phyloP scores from a whole-genome alignment of 2,113 vertebrate species.

The Oryzias curvinotus region DNA sequence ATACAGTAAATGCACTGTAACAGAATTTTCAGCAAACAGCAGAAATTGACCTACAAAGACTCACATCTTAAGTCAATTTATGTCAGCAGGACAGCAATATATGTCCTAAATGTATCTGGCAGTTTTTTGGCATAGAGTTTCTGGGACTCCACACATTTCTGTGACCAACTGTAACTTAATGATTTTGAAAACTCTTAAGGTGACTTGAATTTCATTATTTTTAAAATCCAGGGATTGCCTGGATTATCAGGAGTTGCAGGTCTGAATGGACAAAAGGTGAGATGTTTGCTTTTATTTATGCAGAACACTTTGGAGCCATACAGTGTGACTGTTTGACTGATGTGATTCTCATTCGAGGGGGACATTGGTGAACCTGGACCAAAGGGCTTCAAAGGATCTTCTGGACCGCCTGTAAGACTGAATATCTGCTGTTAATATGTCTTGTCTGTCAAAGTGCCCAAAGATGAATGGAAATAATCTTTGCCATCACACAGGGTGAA shows the following conservation, averaged over 20 bases:
- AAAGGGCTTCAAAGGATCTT: conserved; percentile 68
- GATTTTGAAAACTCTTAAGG: too few relatives aligned
- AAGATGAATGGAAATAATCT: not conserved
- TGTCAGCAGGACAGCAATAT: too few relatives aligned
- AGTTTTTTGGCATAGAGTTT: too few relatives aligned
- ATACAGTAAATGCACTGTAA: too few relatives aligned
- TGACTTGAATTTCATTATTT: not conserved
- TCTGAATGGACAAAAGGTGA: conserved; percentile 67
- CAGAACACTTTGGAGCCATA: conserved; percentile 2
- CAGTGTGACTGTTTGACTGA: conserved; percentile 4
- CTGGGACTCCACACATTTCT: too few relatives aligned
- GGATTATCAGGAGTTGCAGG: conserved; percentile 77
- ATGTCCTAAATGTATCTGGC: not conserved
- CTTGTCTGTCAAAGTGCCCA: not conserved
- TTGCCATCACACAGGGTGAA: conserved; percentile 78
- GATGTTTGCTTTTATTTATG: not conserved
- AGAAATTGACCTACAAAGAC: too few relatives aligned
- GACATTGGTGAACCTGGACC: conserved; percentile 68
- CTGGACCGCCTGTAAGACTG: conserved; percentile 69
- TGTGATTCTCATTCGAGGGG: conserved; percentile 64
- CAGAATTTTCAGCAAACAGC: too few relatives aligned
- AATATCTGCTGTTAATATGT: not conserved
- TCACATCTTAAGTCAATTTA: too few relatives aligned
- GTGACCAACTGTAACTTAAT: too few relatives aligned
- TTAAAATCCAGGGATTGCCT: conserved; percentile 69